Evolutionary conservation across 1,140 invertebrate genomes (phyloP), one percentile per base, ranked within the genome.

Genomic region (Drosophila biarmipes): DNA sequence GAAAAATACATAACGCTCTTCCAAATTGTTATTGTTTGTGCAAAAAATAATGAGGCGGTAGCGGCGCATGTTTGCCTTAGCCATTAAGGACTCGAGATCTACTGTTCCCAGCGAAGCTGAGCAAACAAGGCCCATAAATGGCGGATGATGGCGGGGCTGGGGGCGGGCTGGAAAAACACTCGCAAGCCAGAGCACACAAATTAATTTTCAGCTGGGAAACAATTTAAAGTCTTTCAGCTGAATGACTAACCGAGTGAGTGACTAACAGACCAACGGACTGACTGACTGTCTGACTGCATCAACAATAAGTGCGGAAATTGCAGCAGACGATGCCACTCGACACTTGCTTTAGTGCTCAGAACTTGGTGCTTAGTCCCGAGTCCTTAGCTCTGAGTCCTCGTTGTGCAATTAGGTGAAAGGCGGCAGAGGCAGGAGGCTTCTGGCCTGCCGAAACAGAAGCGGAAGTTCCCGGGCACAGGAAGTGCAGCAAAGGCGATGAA

Each of bases 1-100:
- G 84, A 89, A 87, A 87, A 87, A 87, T 87, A 89, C 84, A 89
- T 87, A 89, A 75, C 81, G 84, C 74, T 81, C 77, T 64, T 75
- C 49, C 35, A 48, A 87, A 74, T 73, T 86, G 82, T 86, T 86
- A 89, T 89, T 89, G 82, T 82, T 86, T 82, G 82, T 66, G 72
- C 42, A 38, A 75, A 82, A 82, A 82, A 82, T 86, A 86, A 86
- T 86, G 78, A 86, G 80, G 29, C 29, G 27, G 27, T 14, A 4
- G 29, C 19, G 42, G 45, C 15, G 40, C 64, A 61, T 87, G 78
- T 86, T 86, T 86, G 82, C 66, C 52, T 86, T 86, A 54, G 78
- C 84, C 72, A 82, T 87, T 89, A 89, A 76, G 63, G 67, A 63
- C 84, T 84, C 64, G 81, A 66, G 77, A 74, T 73, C 61, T 24